A percentile compares a stretch with the other conserved stretches of the same genome.
These are phyloP conservation scores for Heliocidaris erythrogramma DNA, from an alignment of 35 echinoderm and acorn worm species.

Conservation along the genomic window DNA sequence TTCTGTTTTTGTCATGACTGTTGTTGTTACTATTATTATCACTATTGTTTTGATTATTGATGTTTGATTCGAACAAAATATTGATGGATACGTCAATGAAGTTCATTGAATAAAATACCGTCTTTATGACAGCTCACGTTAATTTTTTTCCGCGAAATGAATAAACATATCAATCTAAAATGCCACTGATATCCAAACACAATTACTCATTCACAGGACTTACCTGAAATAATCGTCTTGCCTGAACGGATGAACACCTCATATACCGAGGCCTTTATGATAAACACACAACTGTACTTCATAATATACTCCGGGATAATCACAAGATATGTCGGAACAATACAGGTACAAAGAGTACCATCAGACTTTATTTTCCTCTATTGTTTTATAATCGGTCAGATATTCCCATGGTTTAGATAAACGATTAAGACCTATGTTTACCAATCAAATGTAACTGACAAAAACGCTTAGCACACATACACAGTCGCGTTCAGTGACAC, in stretches of 20 bases:
- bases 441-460: too few species aligned
- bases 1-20: too few species aligned
- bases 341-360: neutral
- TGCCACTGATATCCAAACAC: neutral
- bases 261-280: neutral
- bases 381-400: neutral
- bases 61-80: too few species aligned
- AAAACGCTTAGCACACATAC: too few species aligned
- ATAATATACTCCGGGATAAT: neutral
- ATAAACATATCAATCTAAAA: neutral
- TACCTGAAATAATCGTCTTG: neutral
- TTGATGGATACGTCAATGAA: too few species aligned
- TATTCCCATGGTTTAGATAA: neutral
- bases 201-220: neutral
- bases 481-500: too few species aligned
- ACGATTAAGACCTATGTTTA: neutral
- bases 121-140: too few species aligned
- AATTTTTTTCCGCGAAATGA: too few species aligned
- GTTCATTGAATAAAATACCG: too few species aligned
- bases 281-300: neutral
- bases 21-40: too few species aligned
- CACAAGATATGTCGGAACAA: neutral
- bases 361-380: neutral
- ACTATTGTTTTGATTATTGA: too few species aligned
- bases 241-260: neutral